Percentiles rank a stretch among this genome's conserved stretches.
Evolutionary conservation across 2,797 vertebrate species (phyloP).

Genomic region (Scolopax bukidnonensis): DNA sequence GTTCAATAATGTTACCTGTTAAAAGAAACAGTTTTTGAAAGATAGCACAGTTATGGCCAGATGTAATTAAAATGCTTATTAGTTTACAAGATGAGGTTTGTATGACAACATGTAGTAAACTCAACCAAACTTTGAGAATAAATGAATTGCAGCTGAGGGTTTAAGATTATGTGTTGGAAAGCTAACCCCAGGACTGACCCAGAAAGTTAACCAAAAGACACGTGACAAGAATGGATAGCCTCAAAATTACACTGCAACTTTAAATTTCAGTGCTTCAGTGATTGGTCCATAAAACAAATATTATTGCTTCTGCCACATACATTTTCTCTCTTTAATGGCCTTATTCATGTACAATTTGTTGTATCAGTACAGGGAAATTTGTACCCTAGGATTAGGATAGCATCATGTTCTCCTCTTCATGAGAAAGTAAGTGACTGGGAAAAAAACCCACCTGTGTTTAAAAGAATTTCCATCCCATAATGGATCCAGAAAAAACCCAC

Average conservation of each 20-base stretch:
- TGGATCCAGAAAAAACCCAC: background rate
- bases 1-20: slow-evolving; percentile 89
- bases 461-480: background rate
- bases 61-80: background rate
- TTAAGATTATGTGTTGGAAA: background rate
- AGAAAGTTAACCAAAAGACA: background rate
- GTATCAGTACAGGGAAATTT: background rate
- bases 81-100: background rate
- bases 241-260: background rate
- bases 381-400: background rate
- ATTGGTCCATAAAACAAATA: background rate
- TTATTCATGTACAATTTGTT: background rate
- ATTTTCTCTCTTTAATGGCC: background rate
- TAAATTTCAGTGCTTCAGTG: background rate
- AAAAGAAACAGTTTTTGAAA: background rate
- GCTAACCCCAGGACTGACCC: background rate
- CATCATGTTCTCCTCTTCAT: background rate
- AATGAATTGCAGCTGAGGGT: background rate
- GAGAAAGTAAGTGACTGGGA: background rate
- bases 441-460: background rate
- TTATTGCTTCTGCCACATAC: background rate
- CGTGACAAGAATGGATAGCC: background rate
- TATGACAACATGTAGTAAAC: background rate
- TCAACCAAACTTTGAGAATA: background rate
- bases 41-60: background rate